Evolutionary conservation across 2,888 invertebrate species (phyloP).

Genomic region (Trichogramma dendrolimi): DNA sequence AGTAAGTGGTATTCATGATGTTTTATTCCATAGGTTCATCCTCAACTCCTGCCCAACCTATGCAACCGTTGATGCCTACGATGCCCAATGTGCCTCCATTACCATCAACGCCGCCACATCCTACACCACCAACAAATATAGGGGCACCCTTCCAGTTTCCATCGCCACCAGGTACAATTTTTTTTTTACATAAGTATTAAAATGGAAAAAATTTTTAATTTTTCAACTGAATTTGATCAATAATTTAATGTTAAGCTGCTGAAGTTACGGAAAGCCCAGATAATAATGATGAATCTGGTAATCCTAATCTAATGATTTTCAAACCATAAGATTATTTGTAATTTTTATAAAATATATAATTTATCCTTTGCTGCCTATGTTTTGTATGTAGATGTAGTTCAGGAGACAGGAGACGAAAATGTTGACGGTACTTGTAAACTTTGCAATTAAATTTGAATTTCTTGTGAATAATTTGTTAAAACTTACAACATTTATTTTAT

Average conservation of each 20-base stretch:
- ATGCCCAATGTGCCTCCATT: background rate
- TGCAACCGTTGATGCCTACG: too few relatives aligned
- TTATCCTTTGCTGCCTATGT: background rate
- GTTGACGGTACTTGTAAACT: too few relatives aligned
- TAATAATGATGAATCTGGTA: slow-evolving; percentile 22
- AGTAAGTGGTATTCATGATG: too few relatives aligned
- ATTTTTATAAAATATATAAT: background rate
- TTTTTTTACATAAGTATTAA: background rate
- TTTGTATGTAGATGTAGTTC: too few relatives aligned
- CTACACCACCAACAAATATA: slow-evolving; percentile 32
- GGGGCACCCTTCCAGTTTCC: slow-evolving; percentile 38
- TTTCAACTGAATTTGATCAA: background rate
- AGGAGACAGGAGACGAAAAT: too few relatives aligned
- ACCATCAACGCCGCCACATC: slow-evolving; percentile 10
- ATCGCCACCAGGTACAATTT: slow-evolving; percentile 35
- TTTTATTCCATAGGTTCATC: too few relatives aligned
- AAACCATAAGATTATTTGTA: slow-evolving; percentile 4
- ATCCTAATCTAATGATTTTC: slow-evolving; percentile 11
- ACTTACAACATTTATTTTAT: too few relatives aligned
- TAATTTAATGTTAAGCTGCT: background rate
- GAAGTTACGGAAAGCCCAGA: background rate
- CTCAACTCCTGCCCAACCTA: too few relatives aligned
- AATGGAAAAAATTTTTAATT: background rate
- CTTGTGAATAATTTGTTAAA: too few relatives aligned
- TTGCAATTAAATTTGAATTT: too few relatives aligned